phyloP scores from a whole-genome alignment of 2,113 vertebrate genomes.

The Actenoides lindsayi region DNA sequence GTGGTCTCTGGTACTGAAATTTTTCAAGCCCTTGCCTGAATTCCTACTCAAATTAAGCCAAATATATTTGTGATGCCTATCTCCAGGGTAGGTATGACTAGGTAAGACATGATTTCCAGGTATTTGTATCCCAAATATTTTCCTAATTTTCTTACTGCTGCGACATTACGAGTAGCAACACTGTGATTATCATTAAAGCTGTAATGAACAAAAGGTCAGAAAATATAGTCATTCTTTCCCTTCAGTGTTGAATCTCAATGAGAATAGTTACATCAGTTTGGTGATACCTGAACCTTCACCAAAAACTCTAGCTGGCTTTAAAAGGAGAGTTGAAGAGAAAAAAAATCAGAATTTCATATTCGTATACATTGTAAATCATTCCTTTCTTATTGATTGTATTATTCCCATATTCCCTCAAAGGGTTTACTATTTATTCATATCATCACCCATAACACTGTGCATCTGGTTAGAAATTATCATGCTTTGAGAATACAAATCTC shows the following conservation, averaged over 20 bases:
- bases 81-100: neutral
- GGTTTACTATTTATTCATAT: neutral
- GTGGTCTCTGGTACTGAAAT: neutral
- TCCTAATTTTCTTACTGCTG: neutral
- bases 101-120: neutral
- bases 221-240: neutral
- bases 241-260: neutral
- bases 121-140: neutral
- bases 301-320: neutral
- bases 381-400: neutral
- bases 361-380: neutral
- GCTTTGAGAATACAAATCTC: neutral
- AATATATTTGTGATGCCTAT: neutral
- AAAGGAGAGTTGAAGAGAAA: neutral
- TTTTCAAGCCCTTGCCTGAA: neutral
- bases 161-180: neutral
- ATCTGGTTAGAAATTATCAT: neutral
- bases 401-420: neutral
- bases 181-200: neutral
- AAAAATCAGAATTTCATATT: neutral
- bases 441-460: neutral
- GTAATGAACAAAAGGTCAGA: neutral
- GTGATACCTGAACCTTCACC: neutral
- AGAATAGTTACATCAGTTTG: neutral
- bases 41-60: neutral